phyloP scores from a whole-genome alignment of 2,113 vertebrate genomes.

The Zeus faber region DNA sequence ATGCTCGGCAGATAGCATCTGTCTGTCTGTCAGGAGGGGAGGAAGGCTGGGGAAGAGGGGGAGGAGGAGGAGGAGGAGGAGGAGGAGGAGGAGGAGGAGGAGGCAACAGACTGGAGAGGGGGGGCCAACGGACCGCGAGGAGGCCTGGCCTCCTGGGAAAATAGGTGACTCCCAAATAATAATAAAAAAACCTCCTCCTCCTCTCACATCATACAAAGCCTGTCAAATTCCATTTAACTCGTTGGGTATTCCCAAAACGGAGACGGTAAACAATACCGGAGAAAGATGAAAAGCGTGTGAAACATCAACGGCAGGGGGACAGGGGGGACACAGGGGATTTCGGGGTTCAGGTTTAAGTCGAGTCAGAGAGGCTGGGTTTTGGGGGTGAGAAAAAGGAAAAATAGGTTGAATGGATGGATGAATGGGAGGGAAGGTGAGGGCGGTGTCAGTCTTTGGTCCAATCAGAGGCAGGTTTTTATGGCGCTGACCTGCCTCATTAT shows the following conservation, averaged over 20 bases:
- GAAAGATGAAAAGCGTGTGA: too few species aligned
- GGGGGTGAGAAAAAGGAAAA: too few species aligned
- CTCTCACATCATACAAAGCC: slow-evolving; percentile 46
- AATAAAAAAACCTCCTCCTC: slow-evolving; percentile 26
- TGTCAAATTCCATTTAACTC: slow-evolving; percentile 64
- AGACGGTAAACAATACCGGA: slow-evolving; percentile 51
- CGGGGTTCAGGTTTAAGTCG: too few species aligned
- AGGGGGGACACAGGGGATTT: too few species aligned
- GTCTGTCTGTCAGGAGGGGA: slow-evolving; percentile 73
- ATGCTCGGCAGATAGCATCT: slow-evolving; percentile 84
- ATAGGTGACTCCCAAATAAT: slow-evolving; percentile 64
- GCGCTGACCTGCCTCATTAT: slow-evolving; percentile 55
- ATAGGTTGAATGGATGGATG: too few species aligned
- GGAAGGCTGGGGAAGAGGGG: slow-evolving; percentile 32
- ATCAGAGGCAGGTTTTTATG: slow-evolving; percentile 52
- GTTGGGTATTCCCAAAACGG: slow-evolving; percentile 61
- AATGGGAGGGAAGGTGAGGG: too few species aligned
- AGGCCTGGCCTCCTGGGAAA: slow-evolving; percentile 56
- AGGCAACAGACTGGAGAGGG: slow-evolving; percentile 51
- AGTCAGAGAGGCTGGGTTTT: too few species aligned
- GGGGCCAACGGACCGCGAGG: slow-evolving; percentile 45
- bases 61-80: slow-evolving; percentile 36
- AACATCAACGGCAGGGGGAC: too few species aligned
- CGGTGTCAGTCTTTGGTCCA: slow-evolving; percentile 31
- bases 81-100: slow-evolving; percentile 45